Percentiles rank a stretch among this genome's conserved stretches.
Evolutionary conservation across 2,888 invertebrate species (phyloP).

Genomic region (Diaphora mendica): DNA sequence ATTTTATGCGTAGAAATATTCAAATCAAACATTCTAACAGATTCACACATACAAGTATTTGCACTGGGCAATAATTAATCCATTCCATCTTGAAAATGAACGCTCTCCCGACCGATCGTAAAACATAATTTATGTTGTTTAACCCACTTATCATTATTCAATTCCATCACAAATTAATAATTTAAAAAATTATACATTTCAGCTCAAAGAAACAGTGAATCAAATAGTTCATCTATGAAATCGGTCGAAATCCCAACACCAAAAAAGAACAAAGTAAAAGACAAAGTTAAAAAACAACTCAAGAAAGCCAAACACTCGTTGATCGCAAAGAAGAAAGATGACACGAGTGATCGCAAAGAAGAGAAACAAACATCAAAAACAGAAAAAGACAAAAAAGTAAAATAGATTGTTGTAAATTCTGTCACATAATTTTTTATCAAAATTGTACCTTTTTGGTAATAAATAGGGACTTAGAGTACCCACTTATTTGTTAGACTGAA

Average conservation of each 20-base stretch:
- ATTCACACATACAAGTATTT: background rate
- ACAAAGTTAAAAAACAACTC: conserved; percentile 82
- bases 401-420: conserved; percentile 48
- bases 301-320: conserved; percentile 81
- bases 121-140: background rate
- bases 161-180: background rate
- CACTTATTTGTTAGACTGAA: conserved; percentile 78
- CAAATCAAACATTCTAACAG: background rate
- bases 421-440: conserved; percentile 32
- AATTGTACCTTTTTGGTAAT: conserved; percentile 24
- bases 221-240: conserved; percentile 79
- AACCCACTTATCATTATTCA: background rate
- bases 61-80: background rate
- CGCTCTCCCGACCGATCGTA: background rate
- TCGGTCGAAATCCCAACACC: conserved; percentile 73
- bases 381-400: conserved; percentile 72
- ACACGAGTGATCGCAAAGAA: conserved; percentile 64
- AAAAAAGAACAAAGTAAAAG: conserved; percentile 82
- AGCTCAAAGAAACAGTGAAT: conserved; percentile 82
- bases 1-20: background rate
- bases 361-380: conserved; percentile 55
- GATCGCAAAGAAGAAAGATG: conserved; percentile 79
- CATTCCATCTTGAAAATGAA: background rate
- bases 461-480: conserved; percentile 64
- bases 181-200: conserved; percentile 49